These are phyloP conservation scores for Syritta pipiens DNA, from an alignment of 2,888 invertebrate genomes.

Conservation along the genomic window DNA sequence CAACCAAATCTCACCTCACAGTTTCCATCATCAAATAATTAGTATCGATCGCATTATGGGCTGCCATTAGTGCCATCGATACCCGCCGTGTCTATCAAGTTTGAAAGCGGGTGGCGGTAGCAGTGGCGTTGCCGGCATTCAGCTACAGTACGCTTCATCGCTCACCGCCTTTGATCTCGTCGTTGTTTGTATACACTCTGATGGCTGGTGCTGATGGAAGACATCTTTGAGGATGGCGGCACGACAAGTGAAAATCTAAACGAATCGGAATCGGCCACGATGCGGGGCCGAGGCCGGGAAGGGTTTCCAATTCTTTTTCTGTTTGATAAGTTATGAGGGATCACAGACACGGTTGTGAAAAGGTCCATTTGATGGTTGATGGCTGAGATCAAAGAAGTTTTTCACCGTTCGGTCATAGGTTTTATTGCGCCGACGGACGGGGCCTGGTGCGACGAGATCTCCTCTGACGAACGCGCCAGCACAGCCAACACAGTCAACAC, in stretches of 20 bases:
- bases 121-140: constrained; percentile 64
- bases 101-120: constrained; percentile 64
- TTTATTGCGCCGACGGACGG: constrained; percentile 47
- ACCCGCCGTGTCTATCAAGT: constrained; percentile 38
- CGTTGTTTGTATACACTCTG: constrained; percentile 79
- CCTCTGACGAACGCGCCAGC: constrained; percentile 19
- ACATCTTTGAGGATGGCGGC: constrained; percentile 66
- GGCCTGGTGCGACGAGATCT: constrained; percentile 26
- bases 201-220: constrained; percentile 79
- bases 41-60: constrained; percentile 60
- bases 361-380: constrained; percentile 59
- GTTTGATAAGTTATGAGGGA: constrained; percentile 63
- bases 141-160: constrained; percentile 30
- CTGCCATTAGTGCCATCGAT: constrained; percentile 57
- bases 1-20: constrained; percentile 43
- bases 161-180: constrained; percentile 77
- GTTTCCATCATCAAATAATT: constrained; percentile 63
- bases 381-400: constrained; percentile 64
- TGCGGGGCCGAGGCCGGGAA: neutral
- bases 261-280: constrained; percentile 45
- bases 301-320: neutral
- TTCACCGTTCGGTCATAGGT: constrained; percentile 58
- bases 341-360: constrained; percentile 65
- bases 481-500: too few relatives aligned
- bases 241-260: constrained; percentile 63